Conservation (phyloP, 2,113 vertebrate genomes). For the Phaethornis superciliosus region DNA sequence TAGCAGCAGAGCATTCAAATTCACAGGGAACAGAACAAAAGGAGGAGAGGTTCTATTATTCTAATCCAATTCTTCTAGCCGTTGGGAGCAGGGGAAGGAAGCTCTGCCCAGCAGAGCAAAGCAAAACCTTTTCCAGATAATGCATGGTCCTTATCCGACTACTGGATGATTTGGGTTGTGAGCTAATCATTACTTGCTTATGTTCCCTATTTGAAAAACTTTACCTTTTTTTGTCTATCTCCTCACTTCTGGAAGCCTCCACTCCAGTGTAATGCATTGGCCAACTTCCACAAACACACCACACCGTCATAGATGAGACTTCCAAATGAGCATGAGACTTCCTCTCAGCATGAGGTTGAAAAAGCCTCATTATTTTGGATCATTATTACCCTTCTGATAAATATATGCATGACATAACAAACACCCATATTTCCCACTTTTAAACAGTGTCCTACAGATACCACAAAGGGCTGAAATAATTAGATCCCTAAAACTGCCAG, state of each 20-base stretch:
- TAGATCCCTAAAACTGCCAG: rapidly evolving
- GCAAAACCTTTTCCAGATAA: background rate
- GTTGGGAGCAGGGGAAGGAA: background rate
- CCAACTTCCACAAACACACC: background rate
- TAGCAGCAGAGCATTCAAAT: background rate
- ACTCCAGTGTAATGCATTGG: rapidly evolving
- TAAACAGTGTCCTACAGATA: background rate
- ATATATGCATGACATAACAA: background rate
- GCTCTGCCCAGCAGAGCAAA: background rate
- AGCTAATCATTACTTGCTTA: background rate
- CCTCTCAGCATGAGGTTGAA: background rate
- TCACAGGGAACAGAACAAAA: background rate
- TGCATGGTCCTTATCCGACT: background rate
- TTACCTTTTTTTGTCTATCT: background rate
- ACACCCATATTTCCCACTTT: background rate
- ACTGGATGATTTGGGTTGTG: background rate
- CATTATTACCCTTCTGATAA: background rate
- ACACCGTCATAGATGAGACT: background rate
- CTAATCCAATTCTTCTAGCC: background rate
- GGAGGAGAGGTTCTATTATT: background rate
- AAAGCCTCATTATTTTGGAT: too few species aligned
- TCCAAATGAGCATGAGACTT: background rate
- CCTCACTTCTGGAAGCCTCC: background rate
- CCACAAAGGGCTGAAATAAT: background rate
- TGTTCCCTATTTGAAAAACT: background rate